Evolutionary conservation across 2,888 invertebrate genomes (phyloP).

Genomic region (Gandaritis pyraliata): DNA sequence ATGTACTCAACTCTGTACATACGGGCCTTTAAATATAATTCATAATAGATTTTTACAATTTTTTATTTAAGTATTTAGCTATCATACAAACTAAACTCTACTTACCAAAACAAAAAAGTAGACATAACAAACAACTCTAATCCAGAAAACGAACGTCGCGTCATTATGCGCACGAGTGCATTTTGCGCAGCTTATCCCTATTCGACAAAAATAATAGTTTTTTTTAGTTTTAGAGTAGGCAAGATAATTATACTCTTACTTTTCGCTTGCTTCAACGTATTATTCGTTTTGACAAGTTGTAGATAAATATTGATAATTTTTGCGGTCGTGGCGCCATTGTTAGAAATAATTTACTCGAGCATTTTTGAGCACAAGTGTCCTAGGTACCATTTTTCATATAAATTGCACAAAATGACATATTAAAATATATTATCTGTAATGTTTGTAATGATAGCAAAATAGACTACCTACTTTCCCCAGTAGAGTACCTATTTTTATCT

Average conservation of each 20-base stretch:
- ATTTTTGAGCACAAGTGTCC: background rate
- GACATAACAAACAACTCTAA: conserved; percentile 5
- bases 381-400: too few relatives aligned
- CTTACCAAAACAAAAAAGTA: background rate
- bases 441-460: too few relatives aligned
- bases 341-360: conserved; percentile 4
- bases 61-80: too few relatives aligned
- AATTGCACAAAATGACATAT: too few relatives aligned
- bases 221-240: conserved; percentile 1
- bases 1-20: too few relatives aligned
- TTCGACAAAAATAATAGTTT: conserved; percentile 28
- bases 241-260: conserved; percentile 25
- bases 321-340: conserved; percentile 30
- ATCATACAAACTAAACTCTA: too few relatives aligned
- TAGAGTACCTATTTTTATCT: too few relatives aligned
- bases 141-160: conserved; percentile 11
- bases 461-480: too few relatives aligned
- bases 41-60: too few relatives aligned
- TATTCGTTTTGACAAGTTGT: conserved; percentile 41
- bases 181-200: conserved; percentile 32
- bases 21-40: too few relatives aligned
- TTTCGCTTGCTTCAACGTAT: conserved; percentile 31
- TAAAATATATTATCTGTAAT: too few relatives aligned
- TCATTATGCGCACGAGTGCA: conserved; percentile 28
- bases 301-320: conserved; percentile 49